Evolutionary conservation across 30 jellyfish, hydroid and myxozoan species (phyloP), one percentile per base, ranked within the genome.

Genomic region (Phacellophora camtschatica): DNA sequence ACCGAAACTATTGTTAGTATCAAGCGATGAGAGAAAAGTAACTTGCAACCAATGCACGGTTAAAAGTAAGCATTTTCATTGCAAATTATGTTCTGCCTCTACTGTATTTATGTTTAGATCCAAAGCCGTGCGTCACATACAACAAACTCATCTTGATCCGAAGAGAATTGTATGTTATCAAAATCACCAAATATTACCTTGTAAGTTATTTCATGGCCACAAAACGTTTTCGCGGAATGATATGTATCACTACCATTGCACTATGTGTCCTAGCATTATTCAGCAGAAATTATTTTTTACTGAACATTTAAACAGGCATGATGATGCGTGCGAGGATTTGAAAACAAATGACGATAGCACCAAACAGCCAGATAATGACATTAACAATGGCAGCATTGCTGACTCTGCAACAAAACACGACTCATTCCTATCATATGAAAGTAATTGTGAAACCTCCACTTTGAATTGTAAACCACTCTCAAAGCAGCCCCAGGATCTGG

Each of bases 211-310:
- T 24, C 50, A 61, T 61, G 24, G 64, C 0, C 29, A 33, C 62
- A 37, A 36, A 29, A 15, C 31, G 11, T 20, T 18, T 19, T 29
- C 81, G 6, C 35, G 42, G 19, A 42, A 37, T 20, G 36, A 42
- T 16, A 37, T 24, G 10, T 24, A 23, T 19, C 81, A 66, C 57
- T 66, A 29, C 29, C 81, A 66, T 41, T 66, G 81, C 61, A 27
- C 81, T 18, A 27, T 20, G 2, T 66, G 81, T 45, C 27, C 63
- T 29, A 25, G 53, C 2, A 66, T 29, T 24, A 20, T 27, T 31
- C 41, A 6, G 25, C 18, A 20, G 41, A 58, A 58, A 58, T 19
- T 7, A 3, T 27, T 15, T 58, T 58, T 58, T 9, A 20, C 16
- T 5, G 27, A 27, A 8, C 72, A 58, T 58, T 29, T 24, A 7